These are phyloP conservation scores for Esperia sulphurella DNA, from an alignment of 2,888 invertebrate species.

Conservation along the genomic window DNA sequence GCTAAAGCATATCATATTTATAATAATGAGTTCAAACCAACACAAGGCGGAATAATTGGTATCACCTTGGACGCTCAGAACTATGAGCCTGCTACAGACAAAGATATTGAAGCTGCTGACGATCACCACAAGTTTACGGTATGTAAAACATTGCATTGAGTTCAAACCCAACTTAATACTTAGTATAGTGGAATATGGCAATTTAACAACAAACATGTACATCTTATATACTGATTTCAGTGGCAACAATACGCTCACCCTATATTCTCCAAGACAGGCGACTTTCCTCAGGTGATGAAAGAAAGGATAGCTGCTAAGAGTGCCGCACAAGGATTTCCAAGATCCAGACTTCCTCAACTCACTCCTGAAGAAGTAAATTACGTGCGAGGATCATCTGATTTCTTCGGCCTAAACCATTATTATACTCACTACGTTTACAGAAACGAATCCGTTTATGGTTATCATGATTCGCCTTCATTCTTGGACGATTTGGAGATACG, in stretches of 20 bases:
- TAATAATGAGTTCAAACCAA: conserved; percentile 34
- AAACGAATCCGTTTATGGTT: conserved; percentile 29
- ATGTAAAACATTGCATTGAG: no score
- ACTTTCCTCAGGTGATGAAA: conserved; percentile 81
- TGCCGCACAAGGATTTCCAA: conserved; percentile 70
- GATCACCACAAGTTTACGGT: no score
- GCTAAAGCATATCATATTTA: conserved; percentile 57
- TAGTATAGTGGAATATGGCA: no score
- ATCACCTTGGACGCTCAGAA: conserved; percentile 18
- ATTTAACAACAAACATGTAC: no score
- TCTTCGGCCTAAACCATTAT: conserved; percentile 85
- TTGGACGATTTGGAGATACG: conserved; percentile 29
- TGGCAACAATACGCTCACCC: conserved; percentile 80
- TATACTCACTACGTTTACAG: conserved; percentile 62
- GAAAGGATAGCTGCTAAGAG: conserved; percentile 76
- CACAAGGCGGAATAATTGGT: conserved; percentile 29
- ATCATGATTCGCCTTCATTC: conserved; percentile 27
- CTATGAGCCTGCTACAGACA: conserved; percentile 46
- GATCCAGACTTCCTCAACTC: conserved; percentile 80
- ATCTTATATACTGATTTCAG: conserved; percentile 37
- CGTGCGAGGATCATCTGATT: conserved; percentile 81
- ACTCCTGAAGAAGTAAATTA: conserved; percentile 78
- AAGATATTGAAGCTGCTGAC: conserved; percentile 26
- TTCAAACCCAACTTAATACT: background rate
- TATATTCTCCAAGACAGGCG: conserved; percentile 78